Evolutionary conservation across 2,113 vertebrate species (phyloP), one percentile per base, ranked within the genome.

Genomic region (Pungitius pungitius): DNA sequence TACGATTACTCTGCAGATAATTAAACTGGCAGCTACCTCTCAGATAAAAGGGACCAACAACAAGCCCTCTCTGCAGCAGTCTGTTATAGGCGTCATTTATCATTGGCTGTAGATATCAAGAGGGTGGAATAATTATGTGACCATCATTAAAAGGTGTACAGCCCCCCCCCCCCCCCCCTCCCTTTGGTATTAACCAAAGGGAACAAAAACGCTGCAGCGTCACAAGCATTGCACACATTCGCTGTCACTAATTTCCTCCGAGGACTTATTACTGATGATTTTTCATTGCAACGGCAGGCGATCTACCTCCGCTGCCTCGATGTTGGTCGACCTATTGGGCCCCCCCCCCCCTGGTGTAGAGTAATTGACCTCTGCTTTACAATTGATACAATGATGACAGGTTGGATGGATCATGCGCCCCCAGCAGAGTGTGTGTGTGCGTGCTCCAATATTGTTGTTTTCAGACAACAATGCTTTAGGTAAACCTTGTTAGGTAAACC

Each of bases 301-400:
- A n/a, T n/a, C n/a, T n/a, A n/a, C n/a, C n/a, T n/a, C n/a, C n/a
- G n/a, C n/a, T n/a, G n/a, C n/a, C n/a, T 30, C 30, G 30, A 30
- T 30, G 30, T 3, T 5, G 30, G 30, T 30, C 30, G 30, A 30
- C 30, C 30, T 30, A 30, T 30, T 30, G 30, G 30, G 30, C 30
- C 3, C 30, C 30, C 30, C 30, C 30, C n/a, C n/a, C n/a, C n/a
- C n/a, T 30, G 56, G 30, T 70, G 69, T 55, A 4, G 67, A 61
- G 57, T 70, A 80, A 83, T 63, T 83, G 80, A 86, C 73, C 80
- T 82, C 65, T 45, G 55, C 57, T 20, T 47, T 47, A 11, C 11
- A 8, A 83, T 78, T 66, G 81, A 86, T 86, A 75, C 57, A 10
- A 15, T 40, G 24, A 75, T 72, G 73, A 75, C 65, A 58, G 51